A percentile compares a stretch with the other conserved stretches of the same genome.
Evolutionary conservation across 2,797 vertebrate species (phyloP).

Genomic region (Craterocephalus amniculus): DNA sequence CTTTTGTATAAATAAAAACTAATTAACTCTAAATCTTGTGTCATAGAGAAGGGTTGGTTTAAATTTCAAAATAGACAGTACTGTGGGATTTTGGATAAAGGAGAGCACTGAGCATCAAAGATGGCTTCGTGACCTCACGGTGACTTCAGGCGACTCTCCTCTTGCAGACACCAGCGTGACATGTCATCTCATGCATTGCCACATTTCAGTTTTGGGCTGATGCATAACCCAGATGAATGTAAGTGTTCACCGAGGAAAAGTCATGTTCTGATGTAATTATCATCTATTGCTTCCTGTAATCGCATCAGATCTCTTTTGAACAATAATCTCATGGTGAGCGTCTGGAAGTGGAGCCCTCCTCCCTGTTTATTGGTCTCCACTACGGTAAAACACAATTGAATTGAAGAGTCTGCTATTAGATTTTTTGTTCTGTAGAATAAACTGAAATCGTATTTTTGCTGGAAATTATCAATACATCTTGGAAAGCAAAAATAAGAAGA

Average conservation of each 20-base stretch:
- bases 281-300: conserved; percentile 97
- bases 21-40: not conserved
- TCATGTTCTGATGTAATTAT: conserved; percentile 95
- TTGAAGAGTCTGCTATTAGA: conserved; percentile 94
- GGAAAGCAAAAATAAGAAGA: conserved; percentile 94
- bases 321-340: conserved; percentile 91
- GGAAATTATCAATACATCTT: conserved; percentile 99
- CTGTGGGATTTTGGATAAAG: conserved; percentile 2
- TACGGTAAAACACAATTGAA: conserved; percentile 96
- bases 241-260: conserved; percentile 83
- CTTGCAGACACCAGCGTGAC: conserved; percentile 34
- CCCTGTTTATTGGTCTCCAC: conserved; percentile 98
- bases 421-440: conserved; percentile 96
- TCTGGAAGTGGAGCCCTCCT: conserved; percentile 89
- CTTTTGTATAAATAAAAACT: not conserved
- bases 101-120: conserved; percentile 8
- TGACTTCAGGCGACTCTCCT: conserved; percentile 44
- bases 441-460: conserved; percentile 97
- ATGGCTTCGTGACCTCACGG: conserved; percentile 44
- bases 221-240: conserved; percentile 86
- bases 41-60: not conserved
- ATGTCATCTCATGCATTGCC: conserved; percentile 71
- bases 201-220: conserved; percentile 75
- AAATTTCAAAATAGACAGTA: not conserved
- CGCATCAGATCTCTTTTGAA: conserved; percentile 93